Base-by-base conservation (phyloP, 2,113 vertebrate species). In the Vanacampus margaritifer region DNA sequence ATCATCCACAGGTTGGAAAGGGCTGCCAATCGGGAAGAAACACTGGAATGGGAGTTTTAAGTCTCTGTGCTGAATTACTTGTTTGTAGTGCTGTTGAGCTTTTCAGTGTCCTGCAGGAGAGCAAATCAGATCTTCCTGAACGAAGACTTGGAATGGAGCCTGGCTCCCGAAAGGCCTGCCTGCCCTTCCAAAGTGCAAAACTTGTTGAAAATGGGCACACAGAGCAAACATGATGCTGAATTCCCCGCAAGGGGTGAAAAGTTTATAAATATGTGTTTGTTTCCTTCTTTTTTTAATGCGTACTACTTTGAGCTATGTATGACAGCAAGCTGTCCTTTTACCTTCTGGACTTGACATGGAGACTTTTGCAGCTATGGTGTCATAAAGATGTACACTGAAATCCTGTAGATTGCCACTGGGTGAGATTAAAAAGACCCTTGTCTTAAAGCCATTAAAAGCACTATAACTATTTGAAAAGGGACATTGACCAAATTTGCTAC, bases 351-450 rank as follows among this genome's bases (percentile, higher is more conserved):
- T 94, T 91, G 91, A 94, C 91, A 89, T 92, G 89, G 93, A 94
- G 93, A 95, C 89, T 92, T 90, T 92, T 93, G 92, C 93, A 95
- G 95, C 93, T 94, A 93, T 93, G 75, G 93, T 95, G 94, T 95
- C 93, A 93, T 93, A 84, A 94, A 95, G 23, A 94, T 94, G 93
- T 93, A 94, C 95, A 95, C 93, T 93, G 92, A 94, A 92, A 93
- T 95, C 93, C 92, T 95, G 94, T 95, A 93, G 88, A 97, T 98
- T 98, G 96, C 95, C 96, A 95, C 95, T 95, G 94, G 95, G 97
- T 96, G 95, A 98, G 95, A 99, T 99, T 98, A 91, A 91, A 90
- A 86, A 93, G 94, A 95, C 93, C 85, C 87, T 82, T 93, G 92
- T 94, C 94, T 95, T 94, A 98, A 62, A 99, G 97, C 96, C 96